These are phyloP conservation scores for Tadarida brasiliensis DNA, from an alignment of 2,797 vertebrate species.

Conservation along the genomic window DNA sequence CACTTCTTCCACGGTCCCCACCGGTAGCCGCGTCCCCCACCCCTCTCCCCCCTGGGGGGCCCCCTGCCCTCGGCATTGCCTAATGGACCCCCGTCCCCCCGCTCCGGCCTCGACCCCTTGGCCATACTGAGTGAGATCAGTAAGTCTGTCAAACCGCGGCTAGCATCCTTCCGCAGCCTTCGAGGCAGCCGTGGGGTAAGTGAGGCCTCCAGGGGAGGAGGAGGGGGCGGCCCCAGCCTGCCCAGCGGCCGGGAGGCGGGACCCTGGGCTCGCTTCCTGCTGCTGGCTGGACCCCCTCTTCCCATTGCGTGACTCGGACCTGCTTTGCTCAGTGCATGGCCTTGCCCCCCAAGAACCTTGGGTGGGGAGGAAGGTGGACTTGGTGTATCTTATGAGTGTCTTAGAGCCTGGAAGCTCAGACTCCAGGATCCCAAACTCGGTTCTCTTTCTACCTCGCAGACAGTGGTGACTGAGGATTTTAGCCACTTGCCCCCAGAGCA, in stretches of 20 bases:
- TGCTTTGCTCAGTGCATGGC: constrained; percentile 81
- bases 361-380: constrained; percentile 53
- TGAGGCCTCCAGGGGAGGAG: constrained; percentile 76
- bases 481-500: constrained; percentile 94
- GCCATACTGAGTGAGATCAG: constrained; percentile 98
- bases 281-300: constrained; percentile 56
- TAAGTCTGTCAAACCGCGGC: constrained; percentile 98
- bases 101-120: constrained; percentile 95
- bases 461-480: constrained; percentile 92
- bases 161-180: constrained; percentile 95
- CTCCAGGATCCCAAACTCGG: background rate
- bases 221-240: background rate
- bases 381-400: background rate
- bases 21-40: constrained; percentile 89
- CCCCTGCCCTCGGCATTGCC: constrained; percentile 86
- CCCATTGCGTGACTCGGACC: constrained; percentile 5
- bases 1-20: background rate
- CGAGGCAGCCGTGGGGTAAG: constrained; percentile 93
- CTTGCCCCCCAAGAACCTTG: background rate
- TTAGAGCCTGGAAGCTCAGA: background rate
- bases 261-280: constrained; percentile 73
- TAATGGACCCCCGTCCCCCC: constrained; percentile 96
- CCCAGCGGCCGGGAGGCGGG: constrained; percentile 56
- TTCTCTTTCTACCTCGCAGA: constrained; percentile 82
- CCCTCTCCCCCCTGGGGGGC: constrained; percentile 87